These are phyloP conservation scores for Willisornis vidua DNA, from an alignment of 2,113 vertebrate genomes.

Conservation along the genomic window DNA sequence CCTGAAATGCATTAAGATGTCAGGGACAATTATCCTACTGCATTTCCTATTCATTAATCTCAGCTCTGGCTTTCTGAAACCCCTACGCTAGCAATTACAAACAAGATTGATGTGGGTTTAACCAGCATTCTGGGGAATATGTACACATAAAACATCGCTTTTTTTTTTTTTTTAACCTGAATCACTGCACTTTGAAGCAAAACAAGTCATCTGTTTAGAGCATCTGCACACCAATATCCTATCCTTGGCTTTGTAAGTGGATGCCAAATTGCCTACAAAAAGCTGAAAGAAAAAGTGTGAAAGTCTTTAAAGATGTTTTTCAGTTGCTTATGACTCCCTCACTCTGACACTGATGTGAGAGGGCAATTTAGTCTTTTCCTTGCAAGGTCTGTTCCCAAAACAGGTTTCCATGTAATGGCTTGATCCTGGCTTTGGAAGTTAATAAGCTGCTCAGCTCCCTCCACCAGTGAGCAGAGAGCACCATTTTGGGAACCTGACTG, in stretches of 20 bases:
- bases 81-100: neutral
- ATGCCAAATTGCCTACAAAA: slow-evolving; percentile 32
- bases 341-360: neutral
- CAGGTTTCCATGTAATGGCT: neutral
- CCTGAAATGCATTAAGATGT: slow-evolving; percentile 32
- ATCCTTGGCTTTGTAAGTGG: neutral
- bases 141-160: neutral
- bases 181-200: slow-evolving; percentile 37
- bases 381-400: neutral
- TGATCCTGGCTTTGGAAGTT: neutral
- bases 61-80: slow-evolving; percentile 9
- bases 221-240: neutral
- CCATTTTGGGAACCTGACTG: neutral
- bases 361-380: slow-evolving; percentile 14
- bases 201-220: slow-evolving; percentile 46
- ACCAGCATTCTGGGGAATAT: neutral
- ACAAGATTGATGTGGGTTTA: slow-evolving; percentile 1
- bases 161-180: neutral
- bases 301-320: neutral
- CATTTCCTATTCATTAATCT: slow-evolving; percentile 28
- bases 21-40: slow-evolving; percentile 1
- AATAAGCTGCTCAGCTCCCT: neutral
- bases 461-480: neutral
- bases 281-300: neutral
- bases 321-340: neutral